phyloP scores from a whole-genome alignment of 2,888 invertebrate genomes.

The Nemotelus nigrinus region DNA sequence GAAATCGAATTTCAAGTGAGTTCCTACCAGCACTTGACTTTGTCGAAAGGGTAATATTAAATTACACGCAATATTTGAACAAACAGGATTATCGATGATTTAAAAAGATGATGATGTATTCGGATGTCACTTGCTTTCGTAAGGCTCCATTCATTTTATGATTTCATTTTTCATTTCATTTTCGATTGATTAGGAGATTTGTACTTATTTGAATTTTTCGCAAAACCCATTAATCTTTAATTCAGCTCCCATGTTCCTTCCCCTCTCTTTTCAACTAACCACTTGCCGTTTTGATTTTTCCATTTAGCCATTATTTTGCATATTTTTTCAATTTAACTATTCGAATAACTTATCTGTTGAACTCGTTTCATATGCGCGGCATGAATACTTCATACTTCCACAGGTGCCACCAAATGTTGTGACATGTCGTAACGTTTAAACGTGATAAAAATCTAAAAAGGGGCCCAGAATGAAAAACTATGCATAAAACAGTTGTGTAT shows the following conservation, averaged over 20 bases:
- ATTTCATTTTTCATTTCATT: too few relatives aligned
- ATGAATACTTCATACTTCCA: conserved; percentile 36
- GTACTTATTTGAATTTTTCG: too few relatives aligned
- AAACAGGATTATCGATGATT: not conserved
- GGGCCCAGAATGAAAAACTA: not conserved
- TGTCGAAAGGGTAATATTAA: conserved; percentile 8
- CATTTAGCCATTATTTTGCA: conserved; percentile 31
- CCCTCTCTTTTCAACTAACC: not conserved
- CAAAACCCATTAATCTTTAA: too few relatives aligned
- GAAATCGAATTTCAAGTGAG: conserved; percentile 24
- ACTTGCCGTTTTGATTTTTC: not conserved
- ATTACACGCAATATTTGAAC: conserved; percentile 17
- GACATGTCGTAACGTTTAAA: conserved; percentile 49
- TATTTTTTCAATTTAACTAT: conserved; percentile 42
- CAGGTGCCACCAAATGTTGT: conserved; percentile 43
- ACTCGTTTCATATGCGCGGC: conserved; percentile 29
- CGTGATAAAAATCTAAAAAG: conserved; percentile 47
- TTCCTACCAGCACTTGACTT: not conserved
- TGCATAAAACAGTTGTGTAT: conserved; percentile 11
- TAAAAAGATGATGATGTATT: too few relatives aligned
- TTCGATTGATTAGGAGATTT: too few relatives aligned
- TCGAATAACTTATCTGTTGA: conserved; percentile 41
- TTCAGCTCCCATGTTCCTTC: not conserved
- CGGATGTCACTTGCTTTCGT: too few relatives aligned
- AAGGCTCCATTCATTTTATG: too few relatives aligned